Evolutionary conservation across 2,113 vertebrate genomes (phyloP).

Genomic region (Monopterus albus): DNA sequence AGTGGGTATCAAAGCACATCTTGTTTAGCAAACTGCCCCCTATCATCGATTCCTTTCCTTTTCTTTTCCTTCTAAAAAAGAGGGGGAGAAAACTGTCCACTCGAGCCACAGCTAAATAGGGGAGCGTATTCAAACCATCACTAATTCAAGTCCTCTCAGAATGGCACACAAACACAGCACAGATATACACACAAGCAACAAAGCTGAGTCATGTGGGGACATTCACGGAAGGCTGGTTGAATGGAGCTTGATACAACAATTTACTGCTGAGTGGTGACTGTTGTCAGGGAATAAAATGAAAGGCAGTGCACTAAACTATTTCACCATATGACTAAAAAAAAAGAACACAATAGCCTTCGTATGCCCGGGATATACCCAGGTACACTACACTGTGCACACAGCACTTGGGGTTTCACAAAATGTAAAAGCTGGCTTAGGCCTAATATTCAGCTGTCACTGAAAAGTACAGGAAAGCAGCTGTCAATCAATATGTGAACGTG

Average conservation of each 20-base stretch:
- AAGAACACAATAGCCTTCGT: not conserved
- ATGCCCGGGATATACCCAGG: not conserved
- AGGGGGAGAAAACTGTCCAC: slow-evolving; percentile 26
- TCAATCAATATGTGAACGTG: no score
- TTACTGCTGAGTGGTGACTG: not conserved
- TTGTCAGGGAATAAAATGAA: not conserved
- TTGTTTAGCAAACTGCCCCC: slow-evolving; percentile 59
- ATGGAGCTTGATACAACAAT: slow-evolving; percentile 2
- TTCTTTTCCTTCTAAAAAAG: slow-evolving; percentile 21
- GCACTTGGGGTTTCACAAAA: not conserved
- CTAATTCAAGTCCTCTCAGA: slow-evolving; percentile 23
- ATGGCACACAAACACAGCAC: slow-evolving; percentile 24
- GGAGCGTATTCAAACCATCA: slow-evolving; percentile 56
- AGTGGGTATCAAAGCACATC: slow-evolving; percentile 70
- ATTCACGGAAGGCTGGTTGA: slow-evolving; percentile 12
- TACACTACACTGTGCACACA: not conserved
- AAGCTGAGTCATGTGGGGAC: slow-evolving; percentile 31
- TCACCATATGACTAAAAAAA: not conserved
- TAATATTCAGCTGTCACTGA: not conserved
- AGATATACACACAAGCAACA: slow-evolving; percentile 31
- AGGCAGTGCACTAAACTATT: no score
- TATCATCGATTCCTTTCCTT: slow-evolving; percentile 26
- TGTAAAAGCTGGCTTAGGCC: not conserved
- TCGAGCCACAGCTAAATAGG: slow-evolving; percentile 53
- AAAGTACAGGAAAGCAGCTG: no score